A percentile compares a stretch with the other conserved stretches of the same genome.
phyloP scores from a whole-genome alignment of 2,113 vertebrate species.

The Paramisgurnus dabryanus region DNA sequence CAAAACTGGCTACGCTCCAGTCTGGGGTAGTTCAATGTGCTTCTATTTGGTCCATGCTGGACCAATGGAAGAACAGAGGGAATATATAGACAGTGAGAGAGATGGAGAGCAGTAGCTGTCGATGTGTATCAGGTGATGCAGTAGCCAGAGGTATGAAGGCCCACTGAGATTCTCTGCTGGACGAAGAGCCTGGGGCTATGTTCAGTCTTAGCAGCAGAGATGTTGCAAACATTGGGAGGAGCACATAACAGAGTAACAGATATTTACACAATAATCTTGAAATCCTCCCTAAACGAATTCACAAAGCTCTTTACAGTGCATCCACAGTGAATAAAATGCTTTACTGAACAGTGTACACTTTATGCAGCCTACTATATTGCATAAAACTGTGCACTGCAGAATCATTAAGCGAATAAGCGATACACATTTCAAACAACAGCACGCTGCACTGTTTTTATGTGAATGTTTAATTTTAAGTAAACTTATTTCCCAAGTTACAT shows the following conservation, averaged over 20 bases:
- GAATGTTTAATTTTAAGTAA: too few species aligned
- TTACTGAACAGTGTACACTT: neutral
- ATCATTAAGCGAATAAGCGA: too few species aligned
- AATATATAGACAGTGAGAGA: neutral
- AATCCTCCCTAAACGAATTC: neutral
- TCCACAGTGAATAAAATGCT: neutral
- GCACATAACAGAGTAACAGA: slow-evolving; percentile 31
- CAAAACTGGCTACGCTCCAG: neutral
- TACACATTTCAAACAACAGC: too few species aligned
- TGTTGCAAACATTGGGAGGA: slow-evolving; percentile 37
- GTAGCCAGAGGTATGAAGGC: slow-evolving; percentile 42
- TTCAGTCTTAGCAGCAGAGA: slow-evolving; percentile 44
- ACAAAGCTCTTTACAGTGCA: slow-evolving; percentile 22
- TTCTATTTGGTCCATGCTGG: slow-evolving; percentile 1
- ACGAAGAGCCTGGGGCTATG: slow-evolving; percentile 51
- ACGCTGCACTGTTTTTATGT: too few species aligned
- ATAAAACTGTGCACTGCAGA: too few species aligned
- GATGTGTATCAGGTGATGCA: slow-evolving; percentile 54
- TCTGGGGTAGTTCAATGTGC: neutral
- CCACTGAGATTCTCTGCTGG: slow-evolving; percentile 48
- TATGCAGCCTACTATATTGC: too few species aligned
- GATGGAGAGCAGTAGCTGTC: slow-evolving; percentile 24
- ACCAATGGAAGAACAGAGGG: neutral
- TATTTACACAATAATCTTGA: slow-evolving; percentile 29
- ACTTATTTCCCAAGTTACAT: too few species aligned